Conservation (phyloP, 1,140 invertebrate species). For the Drosophila ananassae region DNA sequence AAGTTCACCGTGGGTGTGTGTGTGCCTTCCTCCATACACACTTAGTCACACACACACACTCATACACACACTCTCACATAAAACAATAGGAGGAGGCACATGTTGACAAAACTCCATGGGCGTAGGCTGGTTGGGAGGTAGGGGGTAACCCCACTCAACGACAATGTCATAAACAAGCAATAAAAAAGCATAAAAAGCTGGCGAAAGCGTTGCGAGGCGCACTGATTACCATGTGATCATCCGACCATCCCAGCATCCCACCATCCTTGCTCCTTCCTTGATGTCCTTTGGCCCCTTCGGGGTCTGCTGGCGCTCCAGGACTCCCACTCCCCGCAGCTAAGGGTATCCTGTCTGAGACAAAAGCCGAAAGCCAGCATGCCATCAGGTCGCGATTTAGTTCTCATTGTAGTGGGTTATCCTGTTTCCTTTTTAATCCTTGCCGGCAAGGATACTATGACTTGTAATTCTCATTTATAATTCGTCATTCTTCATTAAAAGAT, state of each 20-base stretch:
- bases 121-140: not conserved
- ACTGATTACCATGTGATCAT: conserved; percentile 80
- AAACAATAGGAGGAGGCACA: conserved; percentile 60
- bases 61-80: not conserved
- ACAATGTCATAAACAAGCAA: conserved; percentile 79
- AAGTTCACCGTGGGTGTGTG: conserved; percentile 58
- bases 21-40: not conserved
- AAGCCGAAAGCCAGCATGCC: conserved; percentile 1
- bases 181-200: conserved; percentile 76
- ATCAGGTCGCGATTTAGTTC: conserved; percentile 12
- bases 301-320: conserved; percentile 11
- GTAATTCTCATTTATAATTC: too few species aligned
- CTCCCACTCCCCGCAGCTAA: not conserved
- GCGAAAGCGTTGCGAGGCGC: conserved; percentile 37
- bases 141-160: conserved; percentile 12
- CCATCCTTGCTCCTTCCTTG: not conserved
- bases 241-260: conserved; percentile 21
- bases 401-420: not conserved
- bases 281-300: not conserved
- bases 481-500: too few species aligned
- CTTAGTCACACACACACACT: not conserved
- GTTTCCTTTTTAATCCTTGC: too few species aligned
- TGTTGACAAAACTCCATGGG: conserved; percentile 13
- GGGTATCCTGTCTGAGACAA: conserved; percentile 5
- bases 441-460: too few species aligned